These are phyloP conservation scores for Pyxicephalus adspersus DNA, from an alignment of 2,113 vertebrate species.

Conservation along the genomic window DNA sequence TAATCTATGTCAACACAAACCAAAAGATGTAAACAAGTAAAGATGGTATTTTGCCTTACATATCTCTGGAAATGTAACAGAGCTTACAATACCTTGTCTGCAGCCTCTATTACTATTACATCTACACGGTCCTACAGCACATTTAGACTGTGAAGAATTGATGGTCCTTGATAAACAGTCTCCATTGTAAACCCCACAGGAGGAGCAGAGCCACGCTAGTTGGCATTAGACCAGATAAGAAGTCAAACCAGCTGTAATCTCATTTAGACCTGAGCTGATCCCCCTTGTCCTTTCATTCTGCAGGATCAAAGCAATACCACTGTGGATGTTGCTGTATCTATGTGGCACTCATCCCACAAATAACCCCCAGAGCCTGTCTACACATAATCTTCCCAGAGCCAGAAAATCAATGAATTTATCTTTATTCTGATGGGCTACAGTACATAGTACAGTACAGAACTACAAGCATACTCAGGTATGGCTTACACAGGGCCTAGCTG, in stretches of 20 bases:
- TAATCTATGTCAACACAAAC: too few species aligned
- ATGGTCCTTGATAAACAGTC: slow-evolving; percentile 87
- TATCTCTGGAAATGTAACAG: slow-evolving; percentile 78
- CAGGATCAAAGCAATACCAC: slow-evolving; percentile 85
- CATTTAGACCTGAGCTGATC: slow-evolving; percentile 99
- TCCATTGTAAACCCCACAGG: slow-evolving; percentile 87
- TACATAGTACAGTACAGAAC: slow-evolving; percentile 54
- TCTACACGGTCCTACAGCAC: slow-evolving; percentile 76
- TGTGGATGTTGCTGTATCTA: slow-evolving; percentile 78
- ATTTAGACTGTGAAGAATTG: slow-evolving; percentile 79
- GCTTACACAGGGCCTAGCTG: slow-evolving; percentile 61
- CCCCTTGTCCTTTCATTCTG: slow-evolving; percentile 91
- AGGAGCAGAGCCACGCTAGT: slow-evolving; percentile 90
- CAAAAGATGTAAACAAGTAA: too few species aligned
- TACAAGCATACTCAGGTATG: slow-evolving; percentile 53
- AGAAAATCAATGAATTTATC: slow-evolving; percentile 95
- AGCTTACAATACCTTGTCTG: slow-evolving; percentile 73
- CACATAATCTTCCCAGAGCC: slow-evolving; percentile 93
- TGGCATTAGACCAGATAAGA: slow-evolving; percentile 99
- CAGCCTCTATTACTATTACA: slow-evolving; percentile 73
- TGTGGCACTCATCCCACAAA: slow-evolving; percentile 79
- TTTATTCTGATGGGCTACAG: slow-evolving; percentile 78
- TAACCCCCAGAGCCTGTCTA: slow-evolving; percentile 90
- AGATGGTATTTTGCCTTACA: slow-evolving; percentile 78
- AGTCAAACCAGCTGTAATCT: slow-evolving; percentile 99